These are phyloP conservation scores for Sula dactylatra DNA, from an alignment of 2,113 vertebrate genomes.

Conservation along the genomic window DNA sequence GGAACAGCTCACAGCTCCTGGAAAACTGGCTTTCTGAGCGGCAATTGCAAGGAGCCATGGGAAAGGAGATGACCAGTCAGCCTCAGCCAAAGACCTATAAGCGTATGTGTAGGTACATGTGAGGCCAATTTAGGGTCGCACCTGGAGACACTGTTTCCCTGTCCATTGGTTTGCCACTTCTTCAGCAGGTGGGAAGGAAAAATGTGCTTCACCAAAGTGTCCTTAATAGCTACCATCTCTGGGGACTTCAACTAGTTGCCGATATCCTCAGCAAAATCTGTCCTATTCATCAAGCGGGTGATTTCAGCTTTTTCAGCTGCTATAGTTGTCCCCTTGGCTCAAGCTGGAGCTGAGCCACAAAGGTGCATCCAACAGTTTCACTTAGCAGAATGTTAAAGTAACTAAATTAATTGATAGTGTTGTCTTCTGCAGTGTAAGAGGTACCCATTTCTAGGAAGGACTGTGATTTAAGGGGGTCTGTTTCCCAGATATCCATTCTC, in stretches of 20 bases:
- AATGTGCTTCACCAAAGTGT: rapidly evolving
- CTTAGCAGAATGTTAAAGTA: background rate
- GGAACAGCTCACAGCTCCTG: background rate
- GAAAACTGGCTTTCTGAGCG: background rate
- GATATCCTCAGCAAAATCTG: background rate
- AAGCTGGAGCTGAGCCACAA: background rate
- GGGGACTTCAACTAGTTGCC: background rate
- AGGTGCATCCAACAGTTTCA: background rate
- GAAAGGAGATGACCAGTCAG: rapidly evolving
- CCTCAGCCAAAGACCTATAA: background rate
- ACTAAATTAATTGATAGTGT: background rate
- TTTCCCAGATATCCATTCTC: background rate
- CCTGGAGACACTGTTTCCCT: background rate
- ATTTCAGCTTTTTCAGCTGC: background rate
- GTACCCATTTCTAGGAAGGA: background rate
- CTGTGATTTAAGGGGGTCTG: background rate
- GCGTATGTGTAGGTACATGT: rapidly evolving
- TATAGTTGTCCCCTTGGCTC: background rate
- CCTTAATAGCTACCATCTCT: rapidly evolving
- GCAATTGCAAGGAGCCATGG: rapidly evolving
- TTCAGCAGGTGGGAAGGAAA: background rate
- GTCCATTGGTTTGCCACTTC: rapidly evolving
- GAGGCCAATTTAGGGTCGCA: background rate
- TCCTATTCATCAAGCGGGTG: background rate
- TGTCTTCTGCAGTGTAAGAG: background rate